Evolutionary conservation across 2,888 invertebrate species (phyloP), one percentile per base, ranked within the genome.

Genomic region (Yponomeuta cagnagella): DNA sequence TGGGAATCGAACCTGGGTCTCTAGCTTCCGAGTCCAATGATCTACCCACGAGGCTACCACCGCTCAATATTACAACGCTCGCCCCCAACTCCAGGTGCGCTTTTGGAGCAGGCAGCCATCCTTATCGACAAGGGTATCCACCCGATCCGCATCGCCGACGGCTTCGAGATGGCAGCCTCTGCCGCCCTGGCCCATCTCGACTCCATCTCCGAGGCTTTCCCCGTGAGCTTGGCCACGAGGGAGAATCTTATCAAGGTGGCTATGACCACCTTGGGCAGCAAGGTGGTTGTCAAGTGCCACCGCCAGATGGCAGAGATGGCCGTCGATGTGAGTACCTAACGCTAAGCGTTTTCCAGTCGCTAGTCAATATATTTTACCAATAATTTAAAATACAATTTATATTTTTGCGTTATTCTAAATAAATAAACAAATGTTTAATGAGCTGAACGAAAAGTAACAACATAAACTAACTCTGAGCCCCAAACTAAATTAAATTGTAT

Each of bases 251-350:
- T 99, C 75, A 96, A 97, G 87, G 97, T 98, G 64, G 99, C 99
- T 12, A 98, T 98, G 97, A 99, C 99, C 0, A 98, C 99, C 0
- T 94, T 99, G 30, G 99, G 99, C 31, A 99, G 99, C 33, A 99
- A 99, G 93, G 98, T 99, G 72, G 96, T 99, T 30, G 99, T 99
- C 82, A 98, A 98, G 83, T 98, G 98, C 80, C 98, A 99, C 82
- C 93, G 97, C 69, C 96, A 98, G 89, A 98, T 99, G 97, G 99
- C 99, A 10, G 98, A 99, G 90, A 99, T 99, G 85, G 99, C 99
- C 72, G 99, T 99, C 43, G 91, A 92, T 83, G 91, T 91, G 71
- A 89, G 90, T 89, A n/a, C 12, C 15, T 52, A 4, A 23, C 23
- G 2, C 5, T 52, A 4, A 10, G 5, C 12, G 10, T 52, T 15